These are phyloP conservation scores for Todiramphus saurophagus DNA, from an alignment of 2,113 vertebrate species.

Conservation along the genomic window DNA sequence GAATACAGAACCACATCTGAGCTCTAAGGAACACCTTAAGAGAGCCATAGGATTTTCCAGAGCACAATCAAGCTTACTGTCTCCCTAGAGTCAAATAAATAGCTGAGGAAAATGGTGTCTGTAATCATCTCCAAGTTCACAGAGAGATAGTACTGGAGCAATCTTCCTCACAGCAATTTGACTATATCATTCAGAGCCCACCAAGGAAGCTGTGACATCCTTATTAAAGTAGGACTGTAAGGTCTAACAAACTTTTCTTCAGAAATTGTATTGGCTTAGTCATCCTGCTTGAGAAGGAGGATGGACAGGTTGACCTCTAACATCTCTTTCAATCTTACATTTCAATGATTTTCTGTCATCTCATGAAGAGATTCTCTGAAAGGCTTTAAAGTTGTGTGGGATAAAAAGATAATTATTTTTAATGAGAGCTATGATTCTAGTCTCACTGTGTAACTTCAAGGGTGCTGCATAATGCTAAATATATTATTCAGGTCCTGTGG, in stretches of 20 bases:
- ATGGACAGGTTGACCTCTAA: background rate
- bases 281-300: background rate
- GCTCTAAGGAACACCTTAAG: background rate
- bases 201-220: background rate
- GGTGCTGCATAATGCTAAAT: background rate
- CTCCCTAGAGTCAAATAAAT: background rate
- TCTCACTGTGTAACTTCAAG: background rate
- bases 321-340: background rate
- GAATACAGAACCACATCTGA: background rate
- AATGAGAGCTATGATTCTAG: background rate
- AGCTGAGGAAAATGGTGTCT: background rate
- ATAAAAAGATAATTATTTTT: conserved; percentile 31
- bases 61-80: background rate
- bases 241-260: background rate
- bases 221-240: background rate
- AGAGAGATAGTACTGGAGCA: background rate
- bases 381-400: background rate
- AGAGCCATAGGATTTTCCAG: background rate
- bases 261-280: background rate
- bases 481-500: background rate
- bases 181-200: background rate
- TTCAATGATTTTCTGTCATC: background rate
- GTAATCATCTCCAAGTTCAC: background rate
- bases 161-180: background rate
- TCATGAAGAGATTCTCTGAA: background rate